These are phyloP conservation scores for Gnatocerus cornutus DNA, from an alignment of 2,888 invertebrate genomes.

Conservation along the genomic window DNA sequence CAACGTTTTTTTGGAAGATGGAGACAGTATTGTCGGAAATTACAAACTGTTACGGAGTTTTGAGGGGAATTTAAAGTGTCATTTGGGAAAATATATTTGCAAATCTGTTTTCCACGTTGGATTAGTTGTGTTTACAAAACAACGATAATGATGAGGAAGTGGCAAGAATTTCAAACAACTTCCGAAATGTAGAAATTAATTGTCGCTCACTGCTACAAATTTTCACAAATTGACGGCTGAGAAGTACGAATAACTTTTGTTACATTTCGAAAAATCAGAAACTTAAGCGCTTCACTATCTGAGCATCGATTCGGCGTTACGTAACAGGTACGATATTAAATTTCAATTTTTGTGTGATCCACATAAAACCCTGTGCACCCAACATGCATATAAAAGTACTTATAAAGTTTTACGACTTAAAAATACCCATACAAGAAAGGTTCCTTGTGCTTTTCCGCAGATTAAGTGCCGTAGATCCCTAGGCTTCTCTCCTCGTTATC, in stretches of 20 bases:
- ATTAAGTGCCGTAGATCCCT: conserved; percentile 27
- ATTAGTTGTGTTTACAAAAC: conserved; percentile 3
- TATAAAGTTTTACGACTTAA: conserved; percentile 42
- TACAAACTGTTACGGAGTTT: neutral
- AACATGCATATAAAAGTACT: conserved; percentile 33
- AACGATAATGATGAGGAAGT: conserved; percentile 7
- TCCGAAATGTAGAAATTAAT: conserved; percentile 2
- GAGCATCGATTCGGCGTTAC: neutral
- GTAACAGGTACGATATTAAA: conserved; percentile 27
- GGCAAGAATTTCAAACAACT: conserved; percentile 9
- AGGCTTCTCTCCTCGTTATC: conserved; percentile 30
- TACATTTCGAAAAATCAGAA: too few relatives aligned
- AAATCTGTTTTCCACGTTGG: neutral
- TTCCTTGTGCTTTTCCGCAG: conserved; percentile 33
- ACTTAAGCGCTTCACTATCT: too few relatives aligned
- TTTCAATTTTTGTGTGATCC: conserved; percentile 38
- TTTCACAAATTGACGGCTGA: neutral
- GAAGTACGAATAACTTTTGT: too few relatives aligned
- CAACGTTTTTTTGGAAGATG: neutral
- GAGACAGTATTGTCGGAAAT: conserved; percentile 4
- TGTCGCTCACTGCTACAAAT: too few relatives aligned
- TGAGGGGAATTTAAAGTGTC: neutral
- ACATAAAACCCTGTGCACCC: conserved; percentile 36
- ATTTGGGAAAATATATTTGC: neutral
- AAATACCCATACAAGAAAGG: conserved; percentile 33